Base-by-base conservation (phyloP, 2,888 invertebrate species). In the Mayetiola destructor region DNA sequence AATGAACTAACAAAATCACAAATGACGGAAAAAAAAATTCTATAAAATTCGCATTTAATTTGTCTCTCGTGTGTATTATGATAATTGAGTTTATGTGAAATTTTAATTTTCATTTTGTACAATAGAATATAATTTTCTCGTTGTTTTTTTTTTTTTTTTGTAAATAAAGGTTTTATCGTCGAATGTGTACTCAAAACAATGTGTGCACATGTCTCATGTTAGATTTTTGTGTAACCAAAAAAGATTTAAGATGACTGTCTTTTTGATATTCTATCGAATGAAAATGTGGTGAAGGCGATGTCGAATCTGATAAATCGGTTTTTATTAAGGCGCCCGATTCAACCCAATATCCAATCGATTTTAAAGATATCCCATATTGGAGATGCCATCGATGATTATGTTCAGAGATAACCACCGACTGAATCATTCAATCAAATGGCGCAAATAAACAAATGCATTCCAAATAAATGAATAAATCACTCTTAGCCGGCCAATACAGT, bases 61-160 rank as follows among this genome's bases (percentile, higher is more conserved):
- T 12, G 32, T 32, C 6, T 32, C 6, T 32, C 12, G 12, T 32
- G 27, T 48, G 27, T 48, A 48, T 48, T 27, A n/a, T 16, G 48
- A 27, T 27, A 48, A 48, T 48, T 48, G n/a, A 48, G 48, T 48
- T 48, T 23, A 48, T 48, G 27, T 48, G 48, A 23, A 48, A n/a
- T n/a, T 23, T 48, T 48, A 48, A 48, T 48, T 48, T 48, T 48
- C 27, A 48, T 48, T 48, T 48, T 23, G 27, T 48, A 27, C 48
- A 48, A 48, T 23, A 27, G 27, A 48, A 48, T 27, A 48, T 4
- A n/a, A 48, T 8, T 48, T 27, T 27, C 27, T 23, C 27, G 32
- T 27, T 6, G 3, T 6, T 48, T 48, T 2, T 48, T 4, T 48
- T 16, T 27, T 27, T 48, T 48, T 40, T 40, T 40, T 21, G 6